Evolutionary conservation across 2,888 invertebrate genomes (phyloP).

Genomic region (Opisthograptis luteolata): DNA sequence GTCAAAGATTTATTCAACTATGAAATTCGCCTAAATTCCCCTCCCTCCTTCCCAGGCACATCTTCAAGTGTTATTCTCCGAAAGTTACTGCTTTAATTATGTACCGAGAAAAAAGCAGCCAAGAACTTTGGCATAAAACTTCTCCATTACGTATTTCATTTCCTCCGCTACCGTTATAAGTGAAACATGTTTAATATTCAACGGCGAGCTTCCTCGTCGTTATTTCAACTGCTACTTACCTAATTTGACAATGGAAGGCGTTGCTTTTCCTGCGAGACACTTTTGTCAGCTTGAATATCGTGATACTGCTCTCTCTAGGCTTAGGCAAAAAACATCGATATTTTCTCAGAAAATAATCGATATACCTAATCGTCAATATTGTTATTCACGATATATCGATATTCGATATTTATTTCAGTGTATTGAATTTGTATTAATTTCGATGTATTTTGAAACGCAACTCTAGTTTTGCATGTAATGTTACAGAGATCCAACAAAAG

Average conservation of each 20-base stretch:
- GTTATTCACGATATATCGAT: too few relatives aligned
- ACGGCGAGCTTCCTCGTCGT: conserved; percentile 42
- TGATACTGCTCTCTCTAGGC: conserved; percentile 18
- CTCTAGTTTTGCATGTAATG: too few relatives aligned
- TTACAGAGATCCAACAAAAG: too few relatives aligned
- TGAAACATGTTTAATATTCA: conserved; percentile 52
- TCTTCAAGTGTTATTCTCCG: conserved; percentile 20
- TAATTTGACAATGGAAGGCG: conserved; percentile 50
- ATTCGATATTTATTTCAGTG: too few relatives aligned
- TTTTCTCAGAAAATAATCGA: too few relatives aligned
- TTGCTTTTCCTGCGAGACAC: conserved; percentile 40
- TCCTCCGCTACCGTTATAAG: conserved; percentile 38
- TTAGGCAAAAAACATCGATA: too few relatives aligned
- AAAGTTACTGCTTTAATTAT: conserved; percentile 38
- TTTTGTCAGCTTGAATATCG: conserved; percentile 26
- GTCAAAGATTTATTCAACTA: too few relatives aligned
- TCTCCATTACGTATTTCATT: conserved; percentile 41
- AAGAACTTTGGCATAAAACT: conserved; percentile 37
- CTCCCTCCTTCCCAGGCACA: conserved; percentile 12
- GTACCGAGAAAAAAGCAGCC: conserved; percentile 34
- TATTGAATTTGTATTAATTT: too few relatives aligned
- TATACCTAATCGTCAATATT: too few relatives aligned
- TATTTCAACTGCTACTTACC: conserved; percentile 47
- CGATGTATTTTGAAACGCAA: too few relatives aligned
- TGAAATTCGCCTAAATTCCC: too few relatives aligned